Percentiles rank a stretch among this genome's conserved stretches.
Evolutionary conservation across 2,888 invertebrate genomes (phyloP).

Genomic region (Allygus modestus): DNA sequence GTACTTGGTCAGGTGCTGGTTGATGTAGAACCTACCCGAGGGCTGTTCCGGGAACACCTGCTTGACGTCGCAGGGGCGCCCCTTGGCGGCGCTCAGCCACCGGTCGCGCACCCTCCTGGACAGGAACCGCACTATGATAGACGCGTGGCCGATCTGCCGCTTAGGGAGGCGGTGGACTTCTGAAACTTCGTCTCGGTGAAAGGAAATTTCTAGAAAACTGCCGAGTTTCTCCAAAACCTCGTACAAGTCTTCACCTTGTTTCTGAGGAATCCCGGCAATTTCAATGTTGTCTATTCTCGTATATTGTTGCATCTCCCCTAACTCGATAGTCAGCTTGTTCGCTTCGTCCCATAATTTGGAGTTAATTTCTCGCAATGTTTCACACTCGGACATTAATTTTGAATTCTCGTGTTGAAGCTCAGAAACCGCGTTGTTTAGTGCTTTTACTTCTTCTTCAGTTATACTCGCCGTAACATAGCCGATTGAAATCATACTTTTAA

Average conservation of each 20-base stretch:
- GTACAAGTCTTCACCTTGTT: constrained; percentile 17
- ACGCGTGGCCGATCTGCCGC: background rate
- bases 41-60: background rate
- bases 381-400: constrained; percentile 6
- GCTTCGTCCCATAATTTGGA: background rate
- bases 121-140: constrained; percentile 46
- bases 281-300: constrained; percentile 49
- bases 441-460: constrained; percentile 4
- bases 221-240: constrained; percentile 10
- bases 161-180: constrained; percentile 38
- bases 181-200: constrained; percentile 14
- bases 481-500: background rate
- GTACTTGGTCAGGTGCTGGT: constrained; percentile 52
- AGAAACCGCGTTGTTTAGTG: background rate
- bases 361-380: background rate
- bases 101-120: constrained; percentile 16
- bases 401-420: constrained; percentile 12
- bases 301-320: constrained; percentile 41
- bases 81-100: constrained; percentile 25
- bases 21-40: constrained; percentile 18
- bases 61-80: background rate
- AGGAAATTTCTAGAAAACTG: background rate
- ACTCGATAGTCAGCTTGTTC: background rate
- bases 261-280: constrained; percentile 37
- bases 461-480: background rate